Evolutionary conservation across 2,113 vertebrate species (phyloP).

Genomic region (Zapornia atra): DNA sequence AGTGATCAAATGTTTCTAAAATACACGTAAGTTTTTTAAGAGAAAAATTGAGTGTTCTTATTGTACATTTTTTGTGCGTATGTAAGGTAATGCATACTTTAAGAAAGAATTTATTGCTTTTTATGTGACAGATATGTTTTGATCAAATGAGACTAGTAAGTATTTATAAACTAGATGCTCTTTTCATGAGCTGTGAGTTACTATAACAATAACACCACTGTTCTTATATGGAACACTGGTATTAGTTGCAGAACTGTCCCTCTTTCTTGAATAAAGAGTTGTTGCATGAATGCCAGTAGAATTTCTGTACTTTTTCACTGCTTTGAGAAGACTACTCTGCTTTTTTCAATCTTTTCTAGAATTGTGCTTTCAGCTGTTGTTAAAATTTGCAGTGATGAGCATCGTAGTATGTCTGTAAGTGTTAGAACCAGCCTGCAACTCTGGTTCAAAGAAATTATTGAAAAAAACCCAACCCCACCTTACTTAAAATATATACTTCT

Average conservation of each 20-base stretch:
- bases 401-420: neutral
- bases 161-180: conserved; percentile 69
- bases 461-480: neutral
- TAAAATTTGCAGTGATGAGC: conserved; percentile 47
- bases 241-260: conserved; percentile 30
- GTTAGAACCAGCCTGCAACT: conserved; percentile 49
- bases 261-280: neutral
- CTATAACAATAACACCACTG: conserved; percentile 44
- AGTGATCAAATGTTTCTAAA: conserved; percentile 68
- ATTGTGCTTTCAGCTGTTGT: conserved; percentile 40
- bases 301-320: neutral
- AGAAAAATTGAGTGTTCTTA: neutral
- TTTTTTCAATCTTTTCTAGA: conserved; percentile 52
- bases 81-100: conserved; percentile 23
- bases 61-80: neutral
- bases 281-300: conserved; percentile 7
- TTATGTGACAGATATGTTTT: conserved; percentile 29
- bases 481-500: conserved; percentile 44
- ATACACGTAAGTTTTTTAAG: conserved; percentile 34
- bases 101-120: conserved; percentile 33
- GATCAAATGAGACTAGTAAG: conserved; percentile 50
- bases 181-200: conserved; percentile 68
- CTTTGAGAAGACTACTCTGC: conserved; percentile 30
- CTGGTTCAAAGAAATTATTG: conserved; percentile 38
- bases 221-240: conserved; percentile 13